These are phyloP conservation scores for Bombus turneri DNA, from an alignment of 1,140 invertebrate genomes.

Conservation along the genomic window DNA sequence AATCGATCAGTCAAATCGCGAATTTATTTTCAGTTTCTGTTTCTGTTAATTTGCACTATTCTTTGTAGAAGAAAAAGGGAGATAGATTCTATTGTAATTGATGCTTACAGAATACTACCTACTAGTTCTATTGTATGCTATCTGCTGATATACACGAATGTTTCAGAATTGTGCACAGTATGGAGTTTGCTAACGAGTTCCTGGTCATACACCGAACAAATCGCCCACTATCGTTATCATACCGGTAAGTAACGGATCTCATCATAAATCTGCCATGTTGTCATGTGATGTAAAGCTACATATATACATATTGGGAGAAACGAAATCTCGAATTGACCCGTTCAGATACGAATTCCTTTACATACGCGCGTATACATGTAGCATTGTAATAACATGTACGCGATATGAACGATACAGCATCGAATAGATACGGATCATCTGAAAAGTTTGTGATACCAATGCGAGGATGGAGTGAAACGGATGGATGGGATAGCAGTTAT, in stretches of 20 bases:
- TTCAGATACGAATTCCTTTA: background rate
- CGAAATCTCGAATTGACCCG: background rate
- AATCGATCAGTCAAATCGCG: background rate
- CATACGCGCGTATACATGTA: background rate
- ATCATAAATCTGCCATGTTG: background rate
- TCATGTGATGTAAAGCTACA: background rate
- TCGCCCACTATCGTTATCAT: conserved; percentile 68
- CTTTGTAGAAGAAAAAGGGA: background rate
- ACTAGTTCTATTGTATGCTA: background rate
- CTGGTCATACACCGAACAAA: conserved; percentile 70
- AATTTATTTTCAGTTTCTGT: background rate
- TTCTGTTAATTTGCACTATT: background rate
- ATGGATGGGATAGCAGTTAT: conserved; percentile 68
- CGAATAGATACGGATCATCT: conserved; percentile 48
- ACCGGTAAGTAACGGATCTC: conserved; percentile 63
- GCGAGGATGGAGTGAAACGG: conserved; percentile 67
- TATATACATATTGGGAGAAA: background rate
- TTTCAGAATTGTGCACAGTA: conserved; percentile 74
- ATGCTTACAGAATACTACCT: no score
- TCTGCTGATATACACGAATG: background rate
- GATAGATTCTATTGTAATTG: background rate
- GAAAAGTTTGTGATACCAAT: conserved; percentile 34
- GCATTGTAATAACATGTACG: background rate
- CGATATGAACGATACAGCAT: conserved; percentile 16
- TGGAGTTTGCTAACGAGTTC: conserved; percentile 69